These are phyloP conservation scores for Indicator indicator DNA, from an alignment of 2,113 vertebrate genomes.

Conservation along the genomic window DNA sequence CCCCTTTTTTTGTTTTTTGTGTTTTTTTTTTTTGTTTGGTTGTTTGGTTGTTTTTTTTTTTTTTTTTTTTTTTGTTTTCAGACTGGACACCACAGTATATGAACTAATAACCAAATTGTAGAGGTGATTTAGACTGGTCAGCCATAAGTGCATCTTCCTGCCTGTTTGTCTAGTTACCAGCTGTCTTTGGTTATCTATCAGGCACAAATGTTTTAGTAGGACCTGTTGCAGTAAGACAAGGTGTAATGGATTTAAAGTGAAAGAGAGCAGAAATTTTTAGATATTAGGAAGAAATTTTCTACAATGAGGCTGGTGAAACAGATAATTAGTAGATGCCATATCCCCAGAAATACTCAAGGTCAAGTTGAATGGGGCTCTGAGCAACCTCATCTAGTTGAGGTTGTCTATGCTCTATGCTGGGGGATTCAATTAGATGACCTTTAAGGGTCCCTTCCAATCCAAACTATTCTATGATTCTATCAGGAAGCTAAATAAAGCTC, in stretches of 20 bases:
- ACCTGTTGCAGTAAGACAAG: background rate
- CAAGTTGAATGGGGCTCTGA: background rate
- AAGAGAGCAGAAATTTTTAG: background rate
- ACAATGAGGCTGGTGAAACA: background rate
- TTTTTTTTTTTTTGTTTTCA: too few species aligned
- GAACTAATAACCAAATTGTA: background rate
- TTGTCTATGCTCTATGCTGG: background rate
- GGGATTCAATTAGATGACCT: background rate
- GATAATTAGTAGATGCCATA: background rate
- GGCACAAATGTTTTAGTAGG: background rate
- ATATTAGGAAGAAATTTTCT: background rate
- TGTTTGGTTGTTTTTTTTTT: too few species aligned
- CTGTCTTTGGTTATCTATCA: background rate
- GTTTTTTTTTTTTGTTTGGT: too few species aligned
- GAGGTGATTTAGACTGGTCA: background rate
- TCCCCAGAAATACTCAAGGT: background rate
- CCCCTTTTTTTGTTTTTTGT: background rate
- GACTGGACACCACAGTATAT: background rate
- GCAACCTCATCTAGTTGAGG: background rate
- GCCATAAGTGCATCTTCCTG: background rate
- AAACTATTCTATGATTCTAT: background rate
- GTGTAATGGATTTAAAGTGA: background rate
- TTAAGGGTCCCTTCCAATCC: background rate
- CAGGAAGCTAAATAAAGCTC: background rate
- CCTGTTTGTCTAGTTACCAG: background rate